phyloP scores from a whole-genome alignment of 2,797 vertebrate genomes.

The Lepidocolaptes lacrymiger region DNA sequence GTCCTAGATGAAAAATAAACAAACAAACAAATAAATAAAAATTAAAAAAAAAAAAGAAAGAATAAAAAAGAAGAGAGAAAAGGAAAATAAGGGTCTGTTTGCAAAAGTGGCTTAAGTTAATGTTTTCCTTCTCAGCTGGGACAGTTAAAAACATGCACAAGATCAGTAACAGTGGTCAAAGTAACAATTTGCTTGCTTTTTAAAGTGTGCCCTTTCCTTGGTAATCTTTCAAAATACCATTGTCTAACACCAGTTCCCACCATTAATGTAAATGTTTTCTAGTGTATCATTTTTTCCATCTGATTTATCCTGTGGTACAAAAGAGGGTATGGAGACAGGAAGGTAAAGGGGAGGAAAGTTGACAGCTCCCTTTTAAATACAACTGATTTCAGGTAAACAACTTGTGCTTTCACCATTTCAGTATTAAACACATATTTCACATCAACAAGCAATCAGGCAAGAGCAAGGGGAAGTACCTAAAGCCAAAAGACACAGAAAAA shows the following conservation, averaged over 20 bases:
- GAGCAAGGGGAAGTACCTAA: background rate
- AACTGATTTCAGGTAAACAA: background rate
- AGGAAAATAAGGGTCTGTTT: fast-evolving
- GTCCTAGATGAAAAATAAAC: background rate
- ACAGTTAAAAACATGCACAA: background rate
- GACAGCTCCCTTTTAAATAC: background rate
- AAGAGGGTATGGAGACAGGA: background rate
- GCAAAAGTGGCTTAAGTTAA: background rate
- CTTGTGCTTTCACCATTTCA: background rate
- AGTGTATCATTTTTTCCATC: background rate
- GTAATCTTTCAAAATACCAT: background rate
- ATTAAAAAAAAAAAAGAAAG: no score
- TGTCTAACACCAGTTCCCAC: background rate
- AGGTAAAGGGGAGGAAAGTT: background rate
- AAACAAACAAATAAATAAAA: no score
- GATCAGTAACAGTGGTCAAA: background rate
- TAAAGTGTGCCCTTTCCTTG: background rate
- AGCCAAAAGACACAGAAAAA: background rate
- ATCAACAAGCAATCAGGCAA: background rate
- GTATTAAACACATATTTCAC: background rate
- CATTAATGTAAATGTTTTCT: background rate
- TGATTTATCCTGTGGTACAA: background rate
- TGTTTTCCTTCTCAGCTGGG: background rate
- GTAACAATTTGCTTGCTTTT: background rate
- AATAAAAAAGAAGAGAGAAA: no score